These are phyloP conservation scores for Drosophila nr. medialis DNA, from an alignment of 2,888 invertebrate genomes.

Conservation along the genomic window DNA sequence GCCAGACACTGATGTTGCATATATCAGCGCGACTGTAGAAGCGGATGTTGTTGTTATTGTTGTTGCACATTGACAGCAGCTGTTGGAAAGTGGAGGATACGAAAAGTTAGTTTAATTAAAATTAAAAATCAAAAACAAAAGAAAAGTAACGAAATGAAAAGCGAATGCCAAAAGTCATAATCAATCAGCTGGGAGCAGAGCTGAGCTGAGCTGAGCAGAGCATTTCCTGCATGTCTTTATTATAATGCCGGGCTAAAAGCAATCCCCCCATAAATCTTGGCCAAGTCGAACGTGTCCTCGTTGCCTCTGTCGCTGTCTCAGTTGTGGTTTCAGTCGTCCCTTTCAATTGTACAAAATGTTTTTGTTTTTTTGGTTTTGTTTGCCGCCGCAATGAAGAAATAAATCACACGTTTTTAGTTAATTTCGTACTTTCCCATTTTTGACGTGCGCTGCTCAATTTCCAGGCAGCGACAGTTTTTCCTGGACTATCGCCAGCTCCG, in stretches of 20 bases:
- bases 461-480: constrained; percentile 56
- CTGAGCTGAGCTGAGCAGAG: neutral
- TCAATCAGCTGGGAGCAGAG: constrained; percentile 47
- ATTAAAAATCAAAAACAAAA: constrained; percentile 36
- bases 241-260: constrained; percentile 30
- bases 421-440: constrained; percentile 79
- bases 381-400: constrained; percentile 72
- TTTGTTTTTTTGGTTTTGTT: constrained; percentile 6
- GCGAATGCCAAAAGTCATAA: constrained; percentile 38
- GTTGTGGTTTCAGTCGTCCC: constrained; percentile 38
- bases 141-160: constrained; percentile 20
- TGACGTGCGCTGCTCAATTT: constrained; percentile 73
- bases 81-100: constrained; percentile 25
- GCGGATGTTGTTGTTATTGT: constrained; percentile 39
- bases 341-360: constrained; percentile 59
- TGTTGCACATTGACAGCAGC: constrained; percentile 46
- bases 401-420: constrained; percentile 77
- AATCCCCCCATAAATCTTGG: constrained; percentile 52
- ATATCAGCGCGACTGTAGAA: constrained; percentile 80
- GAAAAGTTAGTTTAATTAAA: constrained; percentile 50
- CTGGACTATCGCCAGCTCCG: constrained; percentile 54
- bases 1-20: constrained; percentile 76
- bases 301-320: constrained; percentile 23
- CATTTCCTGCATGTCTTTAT: constrained; percentile 53
- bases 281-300: constrained; percentile 51